A percentile compares a stretch with the other conserved stretches of the same genome.
phyloP scores from a whole-genome alignment of 2,888 invertebrate species.

The Rhingia rostrata region DNA sequence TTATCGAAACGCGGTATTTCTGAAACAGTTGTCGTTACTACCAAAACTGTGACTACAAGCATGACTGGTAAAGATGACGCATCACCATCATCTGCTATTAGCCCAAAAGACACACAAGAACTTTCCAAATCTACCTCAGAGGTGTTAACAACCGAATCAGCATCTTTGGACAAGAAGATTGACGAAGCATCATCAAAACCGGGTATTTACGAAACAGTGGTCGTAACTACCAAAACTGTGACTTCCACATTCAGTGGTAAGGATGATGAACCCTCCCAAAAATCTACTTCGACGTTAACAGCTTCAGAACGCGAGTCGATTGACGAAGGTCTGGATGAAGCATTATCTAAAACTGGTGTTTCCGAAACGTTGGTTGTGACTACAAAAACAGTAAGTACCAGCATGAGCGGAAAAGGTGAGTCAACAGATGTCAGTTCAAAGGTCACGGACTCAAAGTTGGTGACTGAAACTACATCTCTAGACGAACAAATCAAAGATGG shows the following conservation, averaged over 20 bases:
- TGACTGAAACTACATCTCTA: neutral
- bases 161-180: neutral
- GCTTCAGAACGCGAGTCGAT: neutral
- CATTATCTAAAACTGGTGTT: neutral
- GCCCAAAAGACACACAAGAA: neutral
- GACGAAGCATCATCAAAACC: neutral
- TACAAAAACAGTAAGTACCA: too few species aligned
- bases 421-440: too few species aligned
- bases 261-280: slow-evolving; percentile 39
- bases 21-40: neutral
- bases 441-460: too few species aligned
- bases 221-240: slow-evolving; percentile 7
- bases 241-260: neutral
- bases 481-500: neutral
- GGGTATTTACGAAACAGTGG: slow-evolving; percentile 14
- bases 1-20: neutral
- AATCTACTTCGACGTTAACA: neutral
- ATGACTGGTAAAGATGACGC: neutral
- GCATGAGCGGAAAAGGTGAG: too few species aligned
- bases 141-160: neutral
- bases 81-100: neutral
- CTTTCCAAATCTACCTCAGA: neutral
- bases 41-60: neutral
- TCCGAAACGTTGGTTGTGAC: neutral
- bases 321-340: neutral